phyloP scores from a whole-genome alignment of 2,888 invertebrate species.

The Argyra leucocephala region DNA sequence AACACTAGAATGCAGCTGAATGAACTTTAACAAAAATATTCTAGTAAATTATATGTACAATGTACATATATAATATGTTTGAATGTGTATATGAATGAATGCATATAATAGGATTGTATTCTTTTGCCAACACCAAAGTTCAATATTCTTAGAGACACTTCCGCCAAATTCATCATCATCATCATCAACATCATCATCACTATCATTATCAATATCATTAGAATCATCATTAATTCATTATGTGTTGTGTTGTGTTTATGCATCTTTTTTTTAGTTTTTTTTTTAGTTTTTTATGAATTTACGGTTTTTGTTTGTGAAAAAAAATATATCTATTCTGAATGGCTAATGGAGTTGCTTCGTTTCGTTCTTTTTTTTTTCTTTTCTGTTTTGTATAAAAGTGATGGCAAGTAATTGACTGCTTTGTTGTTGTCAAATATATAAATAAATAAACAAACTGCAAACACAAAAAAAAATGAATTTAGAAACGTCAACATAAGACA shows the following conservation, averaged over 20 bases:
- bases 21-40: background rate
- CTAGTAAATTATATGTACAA: background rate
- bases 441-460: no score
- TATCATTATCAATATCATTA: no score
- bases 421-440: background rate
- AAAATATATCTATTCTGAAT: background rate
- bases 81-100: background rate
- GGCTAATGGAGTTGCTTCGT: no score
- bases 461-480: no score
- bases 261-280: no score
- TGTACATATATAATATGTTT: background rate
- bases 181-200: background rate
- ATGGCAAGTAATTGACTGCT: background rate
- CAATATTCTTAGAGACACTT: conserved; percentile 6
- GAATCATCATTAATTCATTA: no score
- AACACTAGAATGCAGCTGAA: no score
- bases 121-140: background rate
- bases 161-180: background rate
- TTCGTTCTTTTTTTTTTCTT: no score
- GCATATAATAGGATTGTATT: background rate
- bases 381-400: no score
- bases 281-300: background rate
- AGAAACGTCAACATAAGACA: background rate
- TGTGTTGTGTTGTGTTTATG: no score
- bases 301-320: background rate